These are phyloP conservation scores for Pelobates fuscus DNA, from an alignment of 2,113 vertebrate genomes.

Conservation along the genomic window DNA sequence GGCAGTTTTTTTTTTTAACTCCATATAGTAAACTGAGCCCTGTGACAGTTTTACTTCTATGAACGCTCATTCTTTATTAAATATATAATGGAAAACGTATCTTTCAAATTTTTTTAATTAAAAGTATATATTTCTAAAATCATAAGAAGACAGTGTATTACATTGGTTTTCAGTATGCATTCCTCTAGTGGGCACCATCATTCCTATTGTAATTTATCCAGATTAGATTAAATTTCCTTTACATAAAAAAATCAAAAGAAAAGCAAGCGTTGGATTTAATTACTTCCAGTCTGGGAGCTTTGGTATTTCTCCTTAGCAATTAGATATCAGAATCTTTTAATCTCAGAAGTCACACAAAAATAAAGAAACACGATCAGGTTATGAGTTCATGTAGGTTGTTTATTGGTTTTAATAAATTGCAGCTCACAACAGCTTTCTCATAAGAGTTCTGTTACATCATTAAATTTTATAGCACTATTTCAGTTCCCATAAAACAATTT, in stretches of 20 bases:
- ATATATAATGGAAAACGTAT: too few species aligned
- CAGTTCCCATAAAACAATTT: neutral
- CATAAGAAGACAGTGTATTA: neutral
- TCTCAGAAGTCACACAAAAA: conserved; percentile 64
- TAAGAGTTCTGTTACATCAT: conserved; percentile 45
- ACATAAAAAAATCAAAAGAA: conserved; percentile 36
- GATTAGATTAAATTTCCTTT: conserved; percentile 28
- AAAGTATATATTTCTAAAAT: neutral
- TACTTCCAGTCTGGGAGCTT: conserved; percentile 58
- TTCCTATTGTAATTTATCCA: conserved; percentile 28
- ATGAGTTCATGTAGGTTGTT: conserved; percentile 67
- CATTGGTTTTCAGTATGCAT: neutral
- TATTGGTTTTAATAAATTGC: conserved; percentile 77
- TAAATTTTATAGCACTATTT: conserved; percentile 16
- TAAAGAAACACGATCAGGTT: conserved; percentile 57
- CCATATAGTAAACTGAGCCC: too few species aligned
- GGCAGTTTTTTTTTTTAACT: too few species aligned
- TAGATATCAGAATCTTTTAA: conserved; percentile 64
- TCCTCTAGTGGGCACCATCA: conserved; percentile 27
- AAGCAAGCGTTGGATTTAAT: conserved; percentile 59
- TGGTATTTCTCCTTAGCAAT: conserved; percentile 64
- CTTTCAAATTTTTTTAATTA: neutral
- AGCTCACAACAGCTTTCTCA: conserved; percentile 57
- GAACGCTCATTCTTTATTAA: too few species aligned
- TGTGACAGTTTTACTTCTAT: too few species aligned